These are phyloP conservation scores for Nesospiza acunhae DNA, from an alignment of 2,113 vertebrate species.

Conservation along the genomic window DNA sequence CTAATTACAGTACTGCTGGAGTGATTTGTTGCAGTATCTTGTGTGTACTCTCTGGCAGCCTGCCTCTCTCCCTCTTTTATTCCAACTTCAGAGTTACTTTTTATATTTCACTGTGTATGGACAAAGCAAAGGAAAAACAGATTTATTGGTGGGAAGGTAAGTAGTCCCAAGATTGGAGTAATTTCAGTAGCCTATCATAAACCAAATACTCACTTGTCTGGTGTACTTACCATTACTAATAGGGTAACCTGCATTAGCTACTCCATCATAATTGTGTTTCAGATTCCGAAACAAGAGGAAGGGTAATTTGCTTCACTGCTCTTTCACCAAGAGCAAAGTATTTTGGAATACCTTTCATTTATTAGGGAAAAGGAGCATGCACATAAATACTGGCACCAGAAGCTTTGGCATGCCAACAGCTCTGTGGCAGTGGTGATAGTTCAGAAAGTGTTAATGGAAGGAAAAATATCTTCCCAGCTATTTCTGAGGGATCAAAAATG, in stretches of 20 bases:
- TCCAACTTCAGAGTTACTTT: neutral
- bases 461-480: neutral
- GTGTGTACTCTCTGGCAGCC: neutral
- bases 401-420: neutral
- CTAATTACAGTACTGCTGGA: neutral
- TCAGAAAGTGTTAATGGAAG: neutral
- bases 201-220: neutral
- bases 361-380: neutral
- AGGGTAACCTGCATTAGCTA: neutral
- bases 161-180: neutral
- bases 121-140: neutral
- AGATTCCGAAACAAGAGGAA: neutral
- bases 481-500: neutral
- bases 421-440: neutral
- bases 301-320: neutral
- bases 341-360: neutral
- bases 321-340: neutral
- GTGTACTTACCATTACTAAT: neutral
- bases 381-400: neutral
- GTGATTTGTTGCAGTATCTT: neutral
- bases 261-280: neutral
- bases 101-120: neutral
- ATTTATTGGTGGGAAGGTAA: neutral
- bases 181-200: neutral
- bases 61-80: accelerated